Evolutionary conservation across 1,140 invertebrate species (phyloP).

Genomic region (Planococcus citri): DNA sequence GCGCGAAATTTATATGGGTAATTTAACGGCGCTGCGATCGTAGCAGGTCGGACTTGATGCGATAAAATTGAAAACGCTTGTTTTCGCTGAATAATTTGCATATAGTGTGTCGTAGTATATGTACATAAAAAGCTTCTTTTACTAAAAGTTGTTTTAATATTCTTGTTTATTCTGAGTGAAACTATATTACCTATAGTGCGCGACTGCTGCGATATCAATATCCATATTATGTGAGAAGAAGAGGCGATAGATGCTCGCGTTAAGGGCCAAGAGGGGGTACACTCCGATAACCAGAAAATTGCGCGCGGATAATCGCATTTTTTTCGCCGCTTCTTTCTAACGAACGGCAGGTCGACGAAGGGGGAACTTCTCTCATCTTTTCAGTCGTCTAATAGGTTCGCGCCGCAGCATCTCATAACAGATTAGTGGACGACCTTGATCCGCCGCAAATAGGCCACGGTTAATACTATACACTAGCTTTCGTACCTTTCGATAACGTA

Average conservation of each 20-base stretch:
- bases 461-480: neutral
- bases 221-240: too few relatives aligned
- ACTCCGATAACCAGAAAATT: slow-evolving; percentile 18
- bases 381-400: slow-evolving; percentile 11
- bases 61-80: slow-evolving; percentile 17
- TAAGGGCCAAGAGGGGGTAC: neutral
- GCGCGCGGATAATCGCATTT: neutral
- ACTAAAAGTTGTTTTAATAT: slow-evolving; percentile 11
- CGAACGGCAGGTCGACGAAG: neutral
- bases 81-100: slow-evolving; percentile 14
- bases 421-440: slow-evolving; percentile 17
- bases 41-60: neutral
- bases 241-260: neutral
- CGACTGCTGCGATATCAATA: too few relatives aligned
- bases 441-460: slow-evolving; percentile 15
- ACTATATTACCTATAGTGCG: too few relatives aligned
- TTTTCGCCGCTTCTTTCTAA: too few relatives aligned
- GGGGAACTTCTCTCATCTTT: slow-evolving; percentile 2
- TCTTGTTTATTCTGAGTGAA: slow-evolving; percentile 19
- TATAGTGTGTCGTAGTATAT: neutral
- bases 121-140: neutral
- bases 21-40: slow-evolving; percentile 3
- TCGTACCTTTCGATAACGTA: too few relatives aligned
- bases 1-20: neutral
- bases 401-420: neutral